Base-by-base conservation (phyloP, 2,888 invertebrate genomes). In the Ectobius pallidus region DNA sequence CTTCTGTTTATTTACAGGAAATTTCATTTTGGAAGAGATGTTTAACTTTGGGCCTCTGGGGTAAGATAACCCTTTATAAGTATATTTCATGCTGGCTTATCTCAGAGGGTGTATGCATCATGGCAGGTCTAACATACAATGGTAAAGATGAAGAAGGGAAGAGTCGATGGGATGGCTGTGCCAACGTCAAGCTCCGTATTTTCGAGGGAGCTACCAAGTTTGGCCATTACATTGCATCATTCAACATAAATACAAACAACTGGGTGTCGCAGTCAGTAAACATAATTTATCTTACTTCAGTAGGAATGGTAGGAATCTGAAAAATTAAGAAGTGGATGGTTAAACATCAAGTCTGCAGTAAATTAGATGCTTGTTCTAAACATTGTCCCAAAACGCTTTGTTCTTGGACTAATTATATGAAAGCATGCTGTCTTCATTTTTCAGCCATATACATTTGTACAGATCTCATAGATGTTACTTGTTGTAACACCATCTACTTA, bases 41-140 rank as follows among this genome's bases (percentile, higher is more conserved):
- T 75, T 80, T 92, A 20, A 83, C 92, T 72, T 82, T 94, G 76
- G 94, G 93, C 1, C 78, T 95, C 1, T 97, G 96, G 95, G 96
- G 93, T 0, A 91, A 95, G 80, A 87, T 92, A 71, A 89, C 90
- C 16, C 84, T 98, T 3, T 95, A 95, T 83, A 97, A 97, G 82
- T 99, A 99, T 80, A 92, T 97, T 67, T 92, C 94, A 1, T 94
- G 93, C 81, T 99, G 98, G 98, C 85, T 98, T 58, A 85, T 99
- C 22, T 90, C 95, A 2, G 95, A 95, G 87, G 94, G 65, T 18
- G 65, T 65, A 18, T 65, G 65, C 46, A 65, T 65, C 30, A 82
- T 90, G 78, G 86, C 87, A 85, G 97, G 97, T 2, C 81, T 99
- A 46, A 91, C 96, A 0, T 93, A 92, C 81, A 93, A 94, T 82